Conservation (phyloP, 2,113 vertebrate genomes). For the Carettochelys insculpta region DNA sequence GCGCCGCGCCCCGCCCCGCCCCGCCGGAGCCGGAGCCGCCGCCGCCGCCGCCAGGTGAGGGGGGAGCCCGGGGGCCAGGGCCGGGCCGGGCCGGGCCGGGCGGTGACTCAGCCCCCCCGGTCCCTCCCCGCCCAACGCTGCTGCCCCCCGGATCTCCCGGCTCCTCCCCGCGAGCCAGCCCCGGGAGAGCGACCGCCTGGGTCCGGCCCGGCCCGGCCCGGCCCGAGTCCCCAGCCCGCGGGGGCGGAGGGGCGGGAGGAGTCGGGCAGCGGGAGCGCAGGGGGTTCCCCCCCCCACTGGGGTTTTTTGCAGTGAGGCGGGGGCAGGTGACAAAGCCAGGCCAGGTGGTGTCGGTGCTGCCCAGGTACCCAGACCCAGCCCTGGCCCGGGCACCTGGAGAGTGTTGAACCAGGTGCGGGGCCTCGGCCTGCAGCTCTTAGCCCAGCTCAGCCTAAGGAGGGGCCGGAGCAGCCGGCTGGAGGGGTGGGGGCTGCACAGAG, state of each 20-base stretch:
- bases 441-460: not conserved
- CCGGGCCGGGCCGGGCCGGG: not conserved
- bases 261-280: too few species aligned
- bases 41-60: not conserved
- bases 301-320: not conserved
- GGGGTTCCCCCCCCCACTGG: too few species aligned
- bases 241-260: not conserved
- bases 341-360: not conserved
- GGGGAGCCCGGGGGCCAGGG: not conserved
- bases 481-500: not conserved
- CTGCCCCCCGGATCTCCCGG: not conserved
- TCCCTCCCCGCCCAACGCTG: not conserved
- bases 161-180: too few species aligned
- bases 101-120: not conserved
- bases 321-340: not conserved
- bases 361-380: too few species aligned
- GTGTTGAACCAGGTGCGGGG: too few species aligned
- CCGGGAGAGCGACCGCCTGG: too few species aligned
- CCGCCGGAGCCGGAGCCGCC: not conserved
- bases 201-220: not conserved
- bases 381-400: too few species aligned
- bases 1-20: too few species aligned
- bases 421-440: not conserved
- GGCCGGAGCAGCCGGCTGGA: too few species aligned
- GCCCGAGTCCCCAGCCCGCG: not conserved